Percentiles rank a stretch among this genome's conserved stretches.
phyloP scores from a whole-genome alignment of 2,888 invertebrate genomes.

The Stomorhina lunata region DNA sequence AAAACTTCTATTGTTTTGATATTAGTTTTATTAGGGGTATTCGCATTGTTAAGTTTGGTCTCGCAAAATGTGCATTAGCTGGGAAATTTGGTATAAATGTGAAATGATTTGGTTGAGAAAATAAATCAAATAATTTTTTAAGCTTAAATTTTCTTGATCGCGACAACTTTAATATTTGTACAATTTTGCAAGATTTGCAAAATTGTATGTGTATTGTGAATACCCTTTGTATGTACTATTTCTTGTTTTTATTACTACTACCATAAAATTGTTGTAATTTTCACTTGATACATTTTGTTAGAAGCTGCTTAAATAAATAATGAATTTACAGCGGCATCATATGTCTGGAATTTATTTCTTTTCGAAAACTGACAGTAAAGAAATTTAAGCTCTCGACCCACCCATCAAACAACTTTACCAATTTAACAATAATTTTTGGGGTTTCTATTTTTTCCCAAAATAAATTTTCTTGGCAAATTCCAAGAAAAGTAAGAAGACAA shows the following conservation, averaged over 20 bases:
- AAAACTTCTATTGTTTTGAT: neutral
- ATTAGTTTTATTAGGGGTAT: neutral
- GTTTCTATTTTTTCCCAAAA: neutral
- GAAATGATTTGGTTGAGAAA: too few species aligned
- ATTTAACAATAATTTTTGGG: neutral
- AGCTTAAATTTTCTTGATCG: too few species aligned
- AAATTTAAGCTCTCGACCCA: neutral
- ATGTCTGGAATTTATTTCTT: conserved; percentile 5
- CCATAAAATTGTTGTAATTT: conserved; percentile 1
- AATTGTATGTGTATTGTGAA: too few species aligned
- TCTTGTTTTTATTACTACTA: neutral
- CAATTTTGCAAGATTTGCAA: too few species aligned
- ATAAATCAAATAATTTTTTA: too few species aligned
- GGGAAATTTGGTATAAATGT: too few species aligned
- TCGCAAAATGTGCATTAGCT: too few species aligned
- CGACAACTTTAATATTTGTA: too few species aligned
- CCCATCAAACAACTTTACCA: neutral
- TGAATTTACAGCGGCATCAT: conserved; percentile 12
- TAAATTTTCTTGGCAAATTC: neutral
- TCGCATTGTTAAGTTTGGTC: too few species aligned
- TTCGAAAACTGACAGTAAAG: too few species aligned
- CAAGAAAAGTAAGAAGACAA: neutral
- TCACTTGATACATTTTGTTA: neutral
- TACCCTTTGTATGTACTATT: too few species aligned
- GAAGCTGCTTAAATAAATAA: conserved; percentile 3